Percentiles rank a stretch among this genome's conserved stretches.
Evolutionary conservation across 2,888 invertebrate species (phyloP).

Genomic region (Chalcis sispes): DNA sequence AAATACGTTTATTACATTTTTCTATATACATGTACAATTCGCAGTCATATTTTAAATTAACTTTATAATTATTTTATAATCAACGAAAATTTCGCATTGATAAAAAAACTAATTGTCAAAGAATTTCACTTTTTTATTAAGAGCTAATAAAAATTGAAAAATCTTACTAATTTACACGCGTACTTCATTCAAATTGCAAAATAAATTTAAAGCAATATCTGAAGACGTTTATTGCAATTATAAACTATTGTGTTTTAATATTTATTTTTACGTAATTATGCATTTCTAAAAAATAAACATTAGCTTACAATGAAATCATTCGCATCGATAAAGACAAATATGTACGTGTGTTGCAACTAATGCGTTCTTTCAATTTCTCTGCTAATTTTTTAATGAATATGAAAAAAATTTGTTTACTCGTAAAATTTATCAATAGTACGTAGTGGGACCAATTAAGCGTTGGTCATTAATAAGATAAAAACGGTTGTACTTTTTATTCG

Average conservation of each 20-base stretch:
- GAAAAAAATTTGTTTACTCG: neutral
- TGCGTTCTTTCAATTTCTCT: neutral
- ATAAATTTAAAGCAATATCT: constrained; percentile 4
- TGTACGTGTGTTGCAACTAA: constrained; percentile 2
- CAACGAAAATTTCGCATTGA: neutral
- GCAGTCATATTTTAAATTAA: neutral
- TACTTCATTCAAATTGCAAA: constrained; percentile 5
- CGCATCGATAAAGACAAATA: neutral
- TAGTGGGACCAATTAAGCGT: constrained; percentile 8
- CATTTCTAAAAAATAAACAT: constrained; percentile 1
- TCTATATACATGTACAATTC: neutral
- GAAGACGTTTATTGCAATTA: no score
- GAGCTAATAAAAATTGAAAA: no score
- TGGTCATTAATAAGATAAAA: constrained; percentile 21
- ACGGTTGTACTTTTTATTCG: constrained; percentile 42
- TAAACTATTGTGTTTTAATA: no score
- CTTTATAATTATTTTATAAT: neutral
- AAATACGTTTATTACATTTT: neutral
- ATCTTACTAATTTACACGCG: no score
- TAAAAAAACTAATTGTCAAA: constrained; percentile 8
- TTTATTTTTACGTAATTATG: constrained; percentile 1
- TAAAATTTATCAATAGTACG: constrained; percentile 14
- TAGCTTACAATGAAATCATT: neutral
- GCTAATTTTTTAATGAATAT: neutral
- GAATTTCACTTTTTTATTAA: no score